These are phyloP conservation scores for Ditylenchus dipsaci DNA, from an alignment of 1,140 invertebrate species.

Conservation along the genomic window DNA sequence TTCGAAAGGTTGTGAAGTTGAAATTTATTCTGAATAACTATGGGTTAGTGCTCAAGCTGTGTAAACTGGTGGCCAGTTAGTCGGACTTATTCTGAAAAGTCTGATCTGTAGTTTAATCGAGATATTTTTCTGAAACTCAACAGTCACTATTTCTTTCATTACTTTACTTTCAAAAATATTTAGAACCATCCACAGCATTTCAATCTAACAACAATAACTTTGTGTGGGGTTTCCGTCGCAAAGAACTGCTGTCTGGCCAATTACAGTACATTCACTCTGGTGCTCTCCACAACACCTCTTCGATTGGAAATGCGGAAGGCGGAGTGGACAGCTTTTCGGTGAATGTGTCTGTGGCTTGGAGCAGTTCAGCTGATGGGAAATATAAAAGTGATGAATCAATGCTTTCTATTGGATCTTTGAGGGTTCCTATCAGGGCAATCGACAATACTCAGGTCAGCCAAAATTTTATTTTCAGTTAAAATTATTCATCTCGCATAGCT, in stretches of 20 bases:
- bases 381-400: neutral
- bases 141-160: neutral
- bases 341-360: neutral
- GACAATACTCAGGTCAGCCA: neutral
- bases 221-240: constrained; percentile 29
- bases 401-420: neutral
- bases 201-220: neutral
- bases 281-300: neutral
- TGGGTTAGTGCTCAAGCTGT: neutral
- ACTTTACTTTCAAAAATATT: neutral
- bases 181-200: neutral
- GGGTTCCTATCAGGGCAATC: neutral
- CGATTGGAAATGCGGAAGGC: neutral
- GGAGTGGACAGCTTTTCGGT: neutral
- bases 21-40: neutral
- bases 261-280: constrained; percentile 40
- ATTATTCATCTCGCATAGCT: too few species aligned
- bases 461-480: neutral
- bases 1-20: constrained; percentile 10
- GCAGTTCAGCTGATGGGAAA: neutral
- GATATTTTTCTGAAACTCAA: neutral
- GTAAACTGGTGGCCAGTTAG: neutral
- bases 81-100: neutral
- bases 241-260: constrained; percentile 23
- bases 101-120: neutral